Evolutionary conservation across 1,140 invertebrate species (phyloP).

Genomic region (Metopolophium dirhodum): DNA sequence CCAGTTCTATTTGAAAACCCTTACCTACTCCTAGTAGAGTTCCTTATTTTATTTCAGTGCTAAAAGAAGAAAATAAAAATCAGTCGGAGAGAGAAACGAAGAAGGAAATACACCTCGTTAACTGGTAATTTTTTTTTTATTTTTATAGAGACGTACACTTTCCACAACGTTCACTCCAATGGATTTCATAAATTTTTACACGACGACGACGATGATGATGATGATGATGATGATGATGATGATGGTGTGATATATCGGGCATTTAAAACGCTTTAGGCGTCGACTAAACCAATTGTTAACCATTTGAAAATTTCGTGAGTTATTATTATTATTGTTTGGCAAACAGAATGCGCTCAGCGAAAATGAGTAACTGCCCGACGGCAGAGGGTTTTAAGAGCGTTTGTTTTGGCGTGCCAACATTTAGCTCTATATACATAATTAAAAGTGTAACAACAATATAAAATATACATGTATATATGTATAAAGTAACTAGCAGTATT

Average conservation of each 20-base stretch:
- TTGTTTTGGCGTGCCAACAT: neutral
- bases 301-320: neutral
- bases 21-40: neutral
- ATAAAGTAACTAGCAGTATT: neutral
- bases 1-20: neutral
- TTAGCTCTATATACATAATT: neutral
- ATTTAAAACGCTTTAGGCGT: neutral
- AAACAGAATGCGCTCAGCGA: neutral
- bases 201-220: neutral
- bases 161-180: neutral
- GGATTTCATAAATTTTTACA: neutral
- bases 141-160: neutral
- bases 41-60: neutral
- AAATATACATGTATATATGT: too few relatives aligned
- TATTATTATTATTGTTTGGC: constrained; percentile 20
- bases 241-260: neutral
- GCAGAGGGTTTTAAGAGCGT: neutral
- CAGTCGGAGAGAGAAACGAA: too few relatives aligned
- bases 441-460: neutral
- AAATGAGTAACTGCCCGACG: neutral
- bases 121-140: neutral
- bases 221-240: too few relatives aligned
- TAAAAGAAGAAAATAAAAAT: neutral
- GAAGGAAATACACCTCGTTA: neutral
- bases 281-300: neutral